phyloP scores from a whole-genome alignment of 1,140 invertebrate species.

The Leptinotarsa lineolata region DNA sequence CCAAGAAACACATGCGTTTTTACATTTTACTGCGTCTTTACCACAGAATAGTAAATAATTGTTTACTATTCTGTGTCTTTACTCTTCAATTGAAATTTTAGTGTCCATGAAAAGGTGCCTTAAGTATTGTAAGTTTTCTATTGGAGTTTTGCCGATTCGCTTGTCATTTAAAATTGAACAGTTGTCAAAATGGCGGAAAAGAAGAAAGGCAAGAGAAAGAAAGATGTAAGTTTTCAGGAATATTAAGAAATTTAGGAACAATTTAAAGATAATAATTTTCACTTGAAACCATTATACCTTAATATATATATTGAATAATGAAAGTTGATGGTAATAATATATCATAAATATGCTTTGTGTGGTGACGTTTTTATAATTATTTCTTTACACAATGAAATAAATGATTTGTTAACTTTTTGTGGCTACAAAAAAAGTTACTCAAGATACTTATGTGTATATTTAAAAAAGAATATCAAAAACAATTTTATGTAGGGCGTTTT shows the following conservation, averaged over 20 bases:
- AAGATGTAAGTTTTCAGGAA: constrained; percentile 65
- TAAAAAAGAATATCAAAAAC: background rate
- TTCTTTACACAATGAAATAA: background rate
- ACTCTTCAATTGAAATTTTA: no score
- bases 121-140: no score
- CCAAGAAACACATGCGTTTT: no score
- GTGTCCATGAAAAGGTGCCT: no score
- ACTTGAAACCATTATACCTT: constrained; percentile 10
- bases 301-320: background rate
- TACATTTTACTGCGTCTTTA: no score
- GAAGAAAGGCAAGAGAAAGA: constrained; percentile 73
- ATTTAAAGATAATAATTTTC: constrained; percentile 9
- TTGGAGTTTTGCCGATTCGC: no score
- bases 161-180: background rate
- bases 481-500: background rate
- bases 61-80: no score
- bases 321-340: background rate
- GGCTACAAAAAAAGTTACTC: background rate
- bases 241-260: constrained; percentile 20
- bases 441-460: background rate
- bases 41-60: no score
- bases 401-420: background rate
- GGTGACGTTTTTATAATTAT: constrained; percentile 14
- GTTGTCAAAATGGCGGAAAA: constrained; percentile 71
- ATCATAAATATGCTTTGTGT: constrained; percentile 1